These are phyloP conservation scores for Pristionchus pacificus DNA, from an alignment of 1,140 invertebrate genomes.

Conservation along the genomic window DNA sequence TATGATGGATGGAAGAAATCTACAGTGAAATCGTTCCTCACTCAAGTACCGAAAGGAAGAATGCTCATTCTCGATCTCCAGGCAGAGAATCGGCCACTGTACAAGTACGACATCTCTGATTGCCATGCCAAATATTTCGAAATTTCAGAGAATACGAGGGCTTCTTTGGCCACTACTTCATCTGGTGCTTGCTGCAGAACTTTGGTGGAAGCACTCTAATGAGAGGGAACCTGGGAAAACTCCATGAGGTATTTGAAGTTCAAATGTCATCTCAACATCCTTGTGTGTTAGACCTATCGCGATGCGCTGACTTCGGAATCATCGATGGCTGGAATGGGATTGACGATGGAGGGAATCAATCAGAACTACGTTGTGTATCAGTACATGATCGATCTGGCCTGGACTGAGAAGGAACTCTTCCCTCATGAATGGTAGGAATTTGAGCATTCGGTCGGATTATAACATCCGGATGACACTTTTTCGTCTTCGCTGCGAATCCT, in stretches of 20 bases:
- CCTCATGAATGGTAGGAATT: conserved; percentile 11
- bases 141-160: background rate
- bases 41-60: conserved; percentile 9
- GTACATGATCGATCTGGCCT: conserved; percentile 28
- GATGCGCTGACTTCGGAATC: conserved; percentile 12
- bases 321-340: conserved; percentile 18
- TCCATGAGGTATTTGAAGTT: conserved; percentile 8
- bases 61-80: conserved; percentile 25
- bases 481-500: no score
- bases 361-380: conserved; percentile 32
- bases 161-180: conserved; percentile 25
- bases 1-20: conserved; percentile 24
- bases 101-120: background rate
- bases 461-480: conserved; percentile 6
- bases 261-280: no score
- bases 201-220: conserved; percentile 29
- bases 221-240: conserved; percentile 22
- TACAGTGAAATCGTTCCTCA: conserved; percentile 25
- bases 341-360: conserved; percentile 31
- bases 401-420: conserved; percentile 10
- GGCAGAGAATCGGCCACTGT: conserved; percentile 20
- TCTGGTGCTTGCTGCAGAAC: conserved; percentile 29
- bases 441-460: background rate
- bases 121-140: background rate
- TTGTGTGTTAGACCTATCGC: conserved; percentile 13